These are phyloP conservation scores for Anniella stebbinsi DNA, from an alignment of 2,797 vertebrate species.

Conservation along the genomic window DNA sequence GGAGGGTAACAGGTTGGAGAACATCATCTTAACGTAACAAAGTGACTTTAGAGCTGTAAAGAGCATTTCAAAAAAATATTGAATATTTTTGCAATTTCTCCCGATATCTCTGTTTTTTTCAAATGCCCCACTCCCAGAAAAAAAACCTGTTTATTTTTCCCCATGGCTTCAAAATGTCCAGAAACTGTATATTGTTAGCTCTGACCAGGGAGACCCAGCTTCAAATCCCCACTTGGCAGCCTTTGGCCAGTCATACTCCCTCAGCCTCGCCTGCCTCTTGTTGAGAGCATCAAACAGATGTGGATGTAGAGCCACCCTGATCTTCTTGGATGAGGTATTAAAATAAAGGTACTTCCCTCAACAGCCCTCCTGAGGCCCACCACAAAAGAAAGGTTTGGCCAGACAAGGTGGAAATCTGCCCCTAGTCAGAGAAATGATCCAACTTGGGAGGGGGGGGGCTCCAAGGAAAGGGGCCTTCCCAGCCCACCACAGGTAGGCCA, in stretches of 20 bases:
- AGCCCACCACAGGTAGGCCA: rapidly evolving
- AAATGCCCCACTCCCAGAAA: no score
- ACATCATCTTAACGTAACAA: no score
- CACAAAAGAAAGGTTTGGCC: neutral
- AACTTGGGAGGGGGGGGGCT: neutral
- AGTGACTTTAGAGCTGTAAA: no score
- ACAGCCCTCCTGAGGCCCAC: neutral
- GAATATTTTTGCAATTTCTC: no score
- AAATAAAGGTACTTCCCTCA: neutral
- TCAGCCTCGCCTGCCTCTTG: neutral
- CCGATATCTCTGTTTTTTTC: no score
- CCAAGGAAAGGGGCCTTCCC: neutral
- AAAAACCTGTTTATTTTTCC: no score
- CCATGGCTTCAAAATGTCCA: no score
- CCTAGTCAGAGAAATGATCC: neutral
- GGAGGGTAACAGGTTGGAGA: no score
- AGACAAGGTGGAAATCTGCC: neutral
- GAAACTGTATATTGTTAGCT: no score
- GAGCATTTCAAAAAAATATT: no score
- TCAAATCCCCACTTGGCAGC: no score
- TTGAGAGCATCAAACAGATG: neutral
- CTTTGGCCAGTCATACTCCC: neutral
- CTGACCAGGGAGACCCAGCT: no score
- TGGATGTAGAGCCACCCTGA: neutral
- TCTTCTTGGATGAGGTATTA: neutral